phyloP scores from a whole-genome alignment of 2,888 invertebrate species.

The Cantharis lateralis region DNA sequence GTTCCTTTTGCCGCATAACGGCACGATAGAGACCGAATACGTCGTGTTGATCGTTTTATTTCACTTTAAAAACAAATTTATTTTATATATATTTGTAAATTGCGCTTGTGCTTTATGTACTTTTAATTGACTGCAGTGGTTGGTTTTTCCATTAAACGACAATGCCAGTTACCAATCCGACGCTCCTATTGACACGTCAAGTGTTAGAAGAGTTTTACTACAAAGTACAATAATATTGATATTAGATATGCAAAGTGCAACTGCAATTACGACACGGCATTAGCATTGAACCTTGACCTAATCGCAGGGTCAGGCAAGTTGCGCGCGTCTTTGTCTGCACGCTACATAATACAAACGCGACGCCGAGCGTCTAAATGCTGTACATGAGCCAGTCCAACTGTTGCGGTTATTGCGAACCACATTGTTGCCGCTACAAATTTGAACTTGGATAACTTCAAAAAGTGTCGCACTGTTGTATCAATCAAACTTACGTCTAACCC shows the following conservation, averaged over 20 bases:
- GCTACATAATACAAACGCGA: slow-evolving; percentile 53
- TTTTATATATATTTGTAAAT: neutral
- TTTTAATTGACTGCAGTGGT: neutral
- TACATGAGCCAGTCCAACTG: slow-evolving; percentile 48
- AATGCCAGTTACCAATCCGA: neutral
- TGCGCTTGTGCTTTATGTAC: neutral
- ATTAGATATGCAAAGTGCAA: slow-evolving; percentile 44
- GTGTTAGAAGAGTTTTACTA: neutral
- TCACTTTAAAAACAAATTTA: neutral
- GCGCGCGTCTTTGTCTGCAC: slow-evolving; percentile 60
- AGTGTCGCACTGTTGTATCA: neutral
- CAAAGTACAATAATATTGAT: neutral
- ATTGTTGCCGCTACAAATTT: slow-evolving; percentile 11
- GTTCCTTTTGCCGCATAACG: neutral
- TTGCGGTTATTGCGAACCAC: slow-evolving; percentile 42
- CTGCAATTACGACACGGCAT: slow-evolving; percentile 46
- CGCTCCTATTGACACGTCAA: neutral
- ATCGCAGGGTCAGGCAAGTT: slow-evolving; percentile 46
- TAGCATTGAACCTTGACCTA: slow-evolving; percentile 53
- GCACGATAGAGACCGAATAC: slow-evolving; percentile 7
- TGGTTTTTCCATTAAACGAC: neutral
- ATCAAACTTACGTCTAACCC: neutral
- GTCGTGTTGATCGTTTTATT: neutral
- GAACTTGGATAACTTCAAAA: neutral
- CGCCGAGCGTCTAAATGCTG: slow-evolving; percentile 43